Evolutionary conservation across 2,888 invertebrate genomes (phyloP), one percentile per base, ranked within the genome.

Genomic region (Terebella lapidaria): DNA sequence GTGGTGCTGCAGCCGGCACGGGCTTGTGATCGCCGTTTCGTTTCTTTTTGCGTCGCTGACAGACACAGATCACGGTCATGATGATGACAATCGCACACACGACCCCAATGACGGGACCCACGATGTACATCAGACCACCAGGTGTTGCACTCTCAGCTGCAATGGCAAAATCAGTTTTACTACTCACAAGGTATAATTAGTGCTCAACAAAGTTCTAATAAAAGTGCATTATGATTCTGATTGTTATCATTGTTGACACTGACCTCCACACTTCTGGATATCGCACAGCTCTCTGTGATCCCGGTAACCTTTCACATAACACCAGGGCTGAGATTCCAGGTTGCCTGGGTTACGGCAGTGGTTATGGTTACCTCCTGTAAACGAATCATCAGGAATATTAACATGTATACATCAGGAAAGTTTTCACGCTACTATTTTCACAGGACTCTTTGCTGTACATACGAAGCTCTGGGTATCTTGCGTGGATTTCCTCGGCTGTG

Each of bases 301-400:
- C 72, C 88, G 35, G 3, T 51, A 47, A 49, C 62, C 51, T 25
- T 49, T 56, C n/a, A 62, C 61, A 25, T 58, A 91, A 82, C 96
- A 97, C 91, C 95, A 97, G 0, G 96, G 96, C 68, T 89, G 88
- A 0, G 84, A 77, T 77, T 90, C 89, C 1, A 85, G 83, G 29
- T 88, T 88, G 26, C 90, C 92, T 35, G 96, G 96, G 81, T 97
- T 96, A 63, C 95, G 88, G 73, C 87, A 89, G 78, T 89, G 94
- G 74, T 91, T 93, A 77, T 94, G 93, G 46, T 79, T 74, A 22
- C 89, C 93, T 71, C 20, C 4, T 20, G 67, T 22, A 53, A 67
- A 25, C 46, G 22, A 1, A 24, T 46, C n/a, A 26, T 26, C 26
- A 56, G 25, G n/a, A n/a, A n/a, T n/a, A n/a, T n/a, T n/a, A n/a